A percentile compares a stretch with the other conserved stretches of the same genome.
Conservation (phyloP, 2,113 vertebrate species). For the Paraplagusia blochii region DNA sequence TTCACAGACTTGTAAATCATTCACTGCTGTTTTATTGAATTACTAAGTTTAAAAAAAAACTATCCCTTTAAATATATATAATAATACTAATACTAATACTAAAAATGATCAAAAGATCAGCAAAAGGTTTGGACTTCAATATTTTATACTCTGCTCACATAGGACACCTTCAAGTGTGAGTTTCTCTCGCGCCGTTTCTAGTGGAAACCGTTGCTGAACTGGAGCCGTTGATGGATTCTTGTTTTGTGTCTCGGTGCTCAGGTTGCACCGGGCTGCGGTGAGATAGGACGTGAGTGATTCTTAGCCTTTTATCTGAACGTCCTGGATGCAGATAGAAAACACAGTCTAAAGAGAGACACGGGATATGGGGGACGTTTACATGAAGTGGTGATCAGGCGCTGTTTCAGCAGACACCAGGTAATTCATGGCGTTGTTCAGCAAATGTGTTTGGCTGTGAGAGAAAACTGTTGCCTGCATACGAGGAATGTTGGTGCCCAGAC, state of each 20-base stretch:
- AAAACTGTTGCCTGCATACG: background rate
- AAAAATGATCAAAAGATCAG: too few species aligned
- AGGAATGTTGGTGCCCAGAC: background rate
- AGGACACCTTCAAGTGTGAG: constrained; percentile 3
- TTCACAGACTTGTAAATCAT: too few species aligned
- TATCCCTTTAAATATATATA: too few species aligned
- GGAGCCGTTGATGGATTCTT: constrained; percentile 44
- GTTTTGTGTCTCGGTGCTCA: constrained; percentile 27
- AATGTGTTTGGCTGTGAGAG: background rate
- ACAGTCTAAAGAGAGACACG: constrained; percentile 19
- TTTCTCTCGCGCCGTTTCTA: background rate
- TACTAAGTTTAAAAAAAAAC: too few species aligned
- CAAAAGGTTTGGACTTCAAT: too few species aligned
- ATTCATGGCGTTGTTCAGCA: background rate
- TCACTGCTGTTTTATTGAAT: too few species aligned
- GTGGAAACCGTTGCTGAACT: constrained; percentile 5
- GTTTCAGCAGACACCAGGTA: background rate
- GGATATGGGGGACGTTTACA: constrained; percentile 31
- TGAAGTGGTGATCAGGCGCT: constrained; percentile 15
- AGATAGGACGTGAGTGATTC: constrained; percentile 49
- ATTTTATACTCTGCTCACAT: too few species aligned
- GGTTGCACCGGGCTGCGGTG: constrained; percentile 26
- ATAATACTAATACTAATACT: too few species aligned
- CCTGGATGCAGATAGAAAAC: constrained; percentile 24
- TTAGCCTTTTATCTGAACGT: constrained; percentile 32